phyloP scores from a whole-genome alignment of 2,888 invertebrate genomes.

The Teleogryllus oceanicus region DNA sequence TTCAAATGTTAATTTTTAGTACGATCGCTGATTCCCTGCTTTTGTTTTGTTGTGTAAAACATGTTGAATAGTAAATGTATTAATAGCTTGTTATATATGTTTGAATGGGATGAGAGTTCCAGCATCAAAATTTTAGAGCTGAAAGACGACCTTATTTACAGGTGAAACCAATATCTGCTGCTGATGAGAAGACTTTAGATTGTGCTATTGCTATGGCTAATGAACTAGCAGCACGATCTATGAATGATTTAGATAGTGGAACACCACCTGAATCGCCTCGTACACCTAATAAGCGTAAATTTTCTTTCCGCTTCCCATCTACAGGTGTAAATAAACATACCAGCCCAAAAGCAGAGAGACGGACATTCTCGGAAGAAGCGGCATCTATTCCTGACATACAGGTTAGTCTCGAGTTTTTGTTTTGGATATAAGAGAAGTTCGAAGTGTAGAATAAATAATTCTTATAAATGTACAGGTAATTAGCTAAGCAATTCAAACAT shows the following conservation, averaged over 20 bases:
- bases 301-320: slow-evolving; percentile 69
- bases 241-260: slow-evolving; percentile 47
- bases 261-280: slow-evolving; percentile 37
- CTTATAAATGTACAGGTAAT: too few species aligned
- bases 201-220: slow-evolving; percentile 91
- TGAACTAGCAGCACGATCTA: slow-evolving; percentile 74
- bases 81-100: too few species aligned
- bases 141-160: slow-evolving; percentile 36
- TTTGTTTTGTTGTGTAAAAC: too few species aligned
- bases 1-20: too few species aligned
- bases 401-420: slow-evolving; percentile 52
- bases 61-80: too few species aligned
- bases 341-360: slow-evolving; percentile 62
- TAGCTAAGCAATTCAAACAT: too few species aligned
- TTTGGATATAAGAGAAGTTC: background rate
- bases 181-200: slow-evolving; percentile 86
- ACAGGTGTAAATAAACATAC: slow-evolving; percentile 26
- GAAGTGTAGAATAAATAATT: too few species aligned
- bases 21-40: too few species aligned
- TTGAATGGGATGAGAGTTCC: too few species aligned
- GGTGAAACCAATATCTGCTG: slow-evolving; percentile 90
- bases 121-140: too few species aligned
- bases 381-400: slow-evolving; percentile 82
- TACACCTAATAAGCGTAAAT: slow-evolving; percentile 65
- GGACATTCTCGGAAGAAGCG: slow-evolving; percentile 88